A percentile compares a stretch with the other conserved stretches of the same genome.
Conservation (phyloP, 1,140 invertebrate species). For the Papilio polyxenes region DNA sequence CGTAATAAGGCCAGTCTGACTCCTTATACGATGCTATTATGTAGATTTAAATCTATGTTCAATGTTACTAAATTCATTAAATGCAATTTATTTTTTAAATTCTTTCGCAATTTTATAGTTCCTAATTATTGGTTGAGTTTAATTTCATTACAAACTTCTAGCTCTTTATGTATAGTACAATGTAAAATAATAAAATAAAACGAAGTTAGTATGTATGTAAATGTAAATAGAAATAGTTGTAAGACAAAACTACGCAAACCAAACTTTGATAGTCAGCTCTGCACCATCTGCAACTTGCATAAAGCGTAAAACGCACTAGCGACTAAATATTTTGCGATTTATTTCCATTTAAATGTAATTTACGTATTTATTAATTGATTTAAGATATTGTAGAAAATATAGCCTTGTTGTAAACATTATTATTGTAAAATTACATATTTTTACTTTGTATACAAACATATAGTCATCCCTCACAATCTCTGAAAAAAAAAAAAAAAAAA, state of each 20-base stretch:
- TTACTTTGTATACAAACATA: neutral
- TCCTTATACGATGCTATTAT: conserved; percentile 14
- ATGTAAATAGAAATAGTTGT: neutral
- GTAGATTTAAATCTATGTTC: conserved; percentile 1
- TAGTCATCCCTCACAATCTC: neutral
- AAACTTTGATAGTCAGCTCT: conserved; percentile 6
- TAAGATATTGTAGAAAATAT: neutral
- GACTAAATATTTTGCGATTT: neutral
- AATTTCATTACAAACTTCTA: neutral
- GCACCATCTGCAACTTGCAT: neutral
- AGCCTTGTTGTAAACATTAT: neutral
- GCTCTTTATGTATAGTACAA: neutral
- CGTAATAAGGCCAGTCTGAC: conserved; percentile 7
- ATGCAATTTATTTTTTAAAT: neutral
- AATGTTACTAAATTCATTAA: neutral
- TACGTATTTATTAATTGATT: too few species aligned
- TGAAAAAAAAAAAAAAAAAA: neutral
- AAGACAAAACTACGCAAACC: conserved; percentile 11
- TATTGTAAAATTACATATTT: neutral
- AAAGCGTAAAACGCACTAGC: neutral
- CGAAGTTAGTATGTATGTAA: neutral
- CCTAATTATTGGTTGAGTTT: neutral
- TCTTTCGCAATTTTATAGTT: neutral
- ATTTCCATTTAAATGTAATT: neutral
- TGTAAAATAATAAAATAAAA: neutral